Percentiles rank a stretch among this genome's conserved stretches.
Conservation (phyloP, 2,113 vertebrate genomes). For the Reinhardtius hippoglossoides region DNA sequence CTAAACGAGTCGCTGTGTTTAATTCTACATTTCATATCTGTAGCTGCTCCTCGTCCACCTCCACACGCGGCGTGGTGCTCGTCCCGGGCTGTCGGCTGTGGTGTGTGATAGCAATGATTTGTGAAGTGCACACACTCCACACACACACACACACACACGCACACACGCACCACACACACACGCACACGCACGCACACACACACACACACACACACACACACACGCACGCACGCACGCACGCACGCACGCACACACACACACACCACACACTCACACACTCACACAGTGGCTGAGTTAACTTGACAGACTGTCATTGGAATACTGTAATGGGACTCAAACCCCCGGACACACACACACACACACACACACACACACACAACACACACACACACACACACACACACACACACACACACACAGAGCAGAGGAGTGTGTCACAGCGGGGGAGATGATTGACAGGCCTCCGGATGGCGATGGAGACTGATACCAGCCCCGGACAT, state of each 20-base stretch:
- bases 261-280: conserved; percentile 18
- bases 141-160: conserved; percentile 1
- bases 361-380: conserved; percentile 20
- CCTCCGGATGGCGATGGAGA: conserved; percentile 50
- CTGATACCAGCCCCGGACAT: conserved; percentile 57
- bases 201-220: neutral
- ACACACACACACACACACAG: conserved; percentile 25
- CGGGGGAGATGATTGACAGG: conserved; percentile 63
- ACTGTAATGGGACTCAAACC: conserved; percentile 72
- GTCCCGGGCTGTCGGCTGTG: neutral
- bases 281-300: conserved; percentile 68
- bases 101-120: neutral
- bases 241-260: too few species aligned
- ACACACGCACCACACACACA: neutral
- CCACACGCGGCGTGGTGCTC: neutral
- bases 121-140: conserved; percentile 29
- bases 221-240: conserved; percentile 18
- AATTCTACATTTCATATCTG: neutral
- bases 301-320: conserved; percentile 80
- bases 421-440: conserved; percentile 8
- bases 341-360: conserved; percentile 21
- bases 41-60: neutral
- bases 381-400: conserved; percentile 23
- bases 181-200: conserved; percentile 6
- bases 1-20: too few species aligned